phyloP scores from a whole-genome alignment of 2,113 vertebrate genomes.

The Anas platyrhynchos region DNA sequence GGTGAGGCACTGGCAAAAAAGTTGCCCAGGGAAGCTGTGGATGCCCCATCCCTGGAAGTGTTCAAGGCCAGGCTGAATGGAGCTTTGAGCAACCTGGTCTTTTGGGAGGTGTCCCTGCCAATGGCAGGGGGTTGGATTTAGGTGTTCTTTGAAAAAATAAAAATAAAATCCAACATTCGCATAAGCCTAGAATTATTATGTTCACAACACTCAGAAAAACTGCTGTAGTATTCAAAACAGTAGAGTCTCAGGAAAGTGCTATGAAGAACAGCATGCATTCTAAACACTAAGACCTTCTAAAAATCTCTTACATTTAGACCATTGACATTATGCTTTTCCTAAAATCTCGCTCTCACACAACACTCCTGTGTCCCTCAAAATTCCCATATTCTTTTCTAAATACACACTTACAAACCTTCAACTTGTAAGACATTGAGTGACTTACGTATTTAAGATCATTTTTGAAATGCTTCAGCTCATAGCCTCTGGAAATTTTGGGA shows the following conservation, averaged over 20 bases:
- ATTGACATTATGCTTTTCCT: background rate
- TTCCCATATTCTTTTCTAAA: background rate
- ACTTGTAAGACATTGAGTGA: background rate
- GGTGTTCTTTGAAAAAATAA: background rate
- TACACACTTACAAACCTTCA: background rate
- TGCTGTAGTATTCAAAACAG: background rate
- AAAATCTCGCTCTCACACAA: background rate
- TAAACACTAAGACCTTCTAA: background rate
- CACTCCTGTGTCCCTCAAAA: background rate
- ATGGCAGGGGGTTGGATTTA: too few species aligned
- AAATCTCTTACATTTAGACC: background rate
- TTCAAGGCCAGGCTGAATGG: too few species aligned
- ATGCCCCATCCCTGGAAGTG: too few species aligned
- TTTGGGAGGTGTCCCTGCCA: too few species aligned
- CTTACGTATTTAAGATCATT: constrained; percentile 91
- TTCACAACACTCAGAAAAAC: background rate
- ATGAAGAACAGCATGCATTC: background rate
- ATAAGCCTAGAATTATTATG: background rate
- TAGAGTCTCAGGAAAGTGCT: background rate
- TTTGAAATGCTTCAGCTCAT: constrained; percentile 92
- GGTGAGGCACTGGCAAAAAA: too few species aligned
- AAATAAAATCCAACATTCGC: background rate
- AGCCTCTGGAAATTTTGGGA: constrained; percentile 91
- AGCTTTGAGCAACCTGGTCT: too few species aligned
- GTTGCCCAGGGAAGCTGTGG: too few species aligned